Evolutionary conservation across 2,888 invertebrate genomes (phyloP).

Genomic region (Caenorhabditis macrosperma): DNA sequence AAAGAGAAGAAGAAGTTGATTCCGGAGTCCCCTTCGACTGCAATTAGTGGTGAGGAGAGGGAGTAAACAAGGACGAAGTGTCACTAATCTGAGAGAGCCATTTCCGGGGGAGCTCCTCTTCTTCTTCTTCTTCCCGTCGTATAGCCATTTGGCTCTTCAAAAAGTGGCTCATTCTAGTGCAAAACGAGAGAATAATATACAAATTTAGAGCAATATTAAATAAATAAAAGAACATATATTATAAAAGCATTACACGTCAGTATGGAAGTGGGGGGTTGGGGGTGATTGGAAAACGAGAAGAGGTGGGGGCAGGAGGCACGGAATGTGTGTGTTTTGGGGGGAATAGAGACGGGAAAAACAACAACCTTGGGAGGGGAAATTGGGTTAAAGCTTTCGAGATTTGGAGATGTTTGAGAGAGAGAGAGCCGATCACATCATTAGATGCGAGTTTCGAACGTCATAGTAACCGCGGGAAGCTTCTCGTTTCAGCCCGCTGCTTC

Average conservation of each 20-base stretch:
- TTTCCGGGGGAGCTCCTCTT: background rate
- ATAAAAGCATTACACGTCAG: conserved; percentile 6
- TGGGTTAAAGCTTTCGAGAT: conserved; percentile 20
- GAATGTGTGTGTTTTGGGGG: no score
- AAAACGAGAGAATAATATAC: no score
- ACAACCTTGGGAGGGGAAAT: background rate
- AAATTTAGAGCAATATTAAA: background rate
- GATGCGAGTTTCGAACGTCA: conserved; percentile 50
- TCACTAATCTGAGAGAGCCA: conserved; percentile 8
- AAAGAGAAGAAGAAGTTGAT: conserved; percentile 1
- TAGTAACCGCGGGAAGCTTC: conserved; percentile 55
- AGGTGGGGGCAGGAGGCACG: background rate
- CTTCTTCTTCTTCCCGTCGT: no score
- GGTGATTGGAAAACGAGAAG: background rate
- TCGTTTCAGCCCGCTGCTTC: conserved; percentile 43
- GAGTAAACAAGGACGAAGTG: conserved; percentile 13
- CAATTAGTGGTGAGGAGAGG: background rate
- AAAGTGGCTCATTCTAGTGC: no score
- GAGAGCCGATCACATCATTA: conserved; percentile 44
- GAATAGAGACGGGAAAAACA: no score
- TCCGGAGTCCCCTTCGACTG: background rate
- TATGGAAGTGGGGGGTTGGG: background rate
- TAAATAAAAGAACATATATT: background rate
- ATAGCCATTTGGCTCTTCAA: no score
- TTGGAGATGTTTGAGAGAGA: background rate